Evolutionary conservation across 2,797 vertebrate genomes (phyloP), one percentile per base, ranked within the genome.

Genomic region (Pitangus sulphuratus): DNA sequence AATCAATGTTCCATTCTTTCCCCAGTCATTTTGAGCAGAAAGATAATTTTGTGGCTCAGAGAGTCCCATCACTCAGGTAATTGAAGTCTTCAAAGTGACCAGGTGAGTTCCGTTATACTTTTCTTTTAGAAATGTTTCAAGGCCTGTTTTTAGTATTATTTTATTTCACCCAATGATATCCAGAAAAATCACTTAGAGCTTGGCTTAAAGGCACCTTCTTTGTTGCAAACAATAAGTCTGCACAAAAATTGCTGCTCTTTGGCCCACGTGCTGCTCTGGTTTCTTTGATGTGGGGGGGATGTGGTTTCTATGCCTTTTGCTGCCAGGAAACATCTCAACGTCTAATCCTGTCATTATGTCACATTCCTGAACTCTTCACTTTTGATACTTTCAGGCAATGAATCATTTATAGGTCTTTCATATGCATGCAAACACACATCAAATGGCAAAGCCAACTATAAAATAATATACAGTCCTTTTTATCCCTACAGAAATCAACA

Each of bases 381-480:
- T 90, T 37, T 17, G 82, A 82, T 66, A 58, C 30, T 72, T 28
- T 68, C 30, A 82, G 61, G 80, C 45, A 94, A 88, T 95, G 53
- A 91, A 95, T 94, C 60, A 92, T 92, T 96, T 87, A 94, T 94
- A 71, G 24, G 50, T 64, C 60, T 74, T 71, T 88, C 37, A 76
- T 50, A 72, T 60, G 33, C 79, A 45, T 45, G 47, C 47, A 95
- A 86, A 81, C 33, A 89, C 44, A 37, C 10, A 62, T 54, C 28
- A 62, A 56, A 76, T 58, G 30, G 20, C 44, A 88, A 90, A 94
- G n/a, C 15, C 54, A 84, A 64, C 70, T 68, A 86, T 35, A 82
- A 92, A 96, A 54, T 79, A 65, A 78, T 20, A 56, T 18, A 22
- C 16, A 47, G 30, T 30, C 47, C 30, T 81, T 91, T 81, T 31